Base-by-base conservation (phyloP, 2,113 vertebrate genomes). In the Chunga burmeisteri region DNA sequence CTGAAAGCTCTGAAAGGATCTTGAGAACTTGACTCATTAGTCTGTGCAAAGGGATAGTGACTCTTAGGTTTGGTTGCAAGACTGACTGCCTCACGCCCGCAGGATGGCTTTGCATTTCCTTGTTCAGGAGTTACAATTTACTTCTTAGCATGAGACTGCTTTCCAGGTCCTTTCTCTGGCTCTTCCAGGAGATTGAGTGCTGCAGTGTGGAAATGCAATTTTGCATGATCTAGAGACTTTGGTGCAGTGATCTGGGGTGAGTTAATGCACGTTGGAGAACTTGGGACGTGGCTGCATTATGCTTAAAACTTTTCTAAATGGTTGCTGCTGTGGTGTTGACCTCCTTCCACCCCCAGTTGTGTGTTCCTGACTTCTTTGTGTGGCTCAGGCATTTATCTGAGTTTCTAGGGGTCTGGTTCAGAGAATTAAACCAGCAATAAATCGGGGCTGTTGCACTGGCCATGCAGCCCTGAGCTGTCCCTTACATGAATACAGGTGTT, bases 401-500 rank as follows among this genome's bases (percentile, higher is more conserved):
- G 15, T 81, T 85, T 81, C n/a, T 70, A 25, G 38, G 10, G 26
- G 17, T 26, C 40, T n/a, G 59, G 17, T 82, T 87, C 10, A 49
- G 65, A 17, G 50, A 74, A 47, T 58, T 66, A 85, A 87, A 34
- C 20, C 32, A 73, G 50, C 36, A 73, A 4, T 70, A 40, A 26
- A 58, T 2, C 66, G 61, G 30, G 38, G 21, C 40, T 79, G 30
- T 78, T 78, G 36, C 46, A 32, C 10, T 72, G 56, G 52, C 29
- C 15, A 8, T 20, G 32, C 44, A 86, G 44, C 19, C 22, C 38
- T 80, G 29, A 44, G 17, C 47, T 42, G n/a, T 67, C 55, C 55
- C 70, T 71, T 66, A 16, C 0, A 6, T 2, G 8, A 71, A 71
- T 71, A 18, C 2, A n/a, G 6, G 25, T n/a, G 32, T 0, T 68